These are phyloP conservation scores for Erpornis zantholeuca DNA, from an alignment of 2,113 vertebrate species.

Conservation along the genomic window DNA sequence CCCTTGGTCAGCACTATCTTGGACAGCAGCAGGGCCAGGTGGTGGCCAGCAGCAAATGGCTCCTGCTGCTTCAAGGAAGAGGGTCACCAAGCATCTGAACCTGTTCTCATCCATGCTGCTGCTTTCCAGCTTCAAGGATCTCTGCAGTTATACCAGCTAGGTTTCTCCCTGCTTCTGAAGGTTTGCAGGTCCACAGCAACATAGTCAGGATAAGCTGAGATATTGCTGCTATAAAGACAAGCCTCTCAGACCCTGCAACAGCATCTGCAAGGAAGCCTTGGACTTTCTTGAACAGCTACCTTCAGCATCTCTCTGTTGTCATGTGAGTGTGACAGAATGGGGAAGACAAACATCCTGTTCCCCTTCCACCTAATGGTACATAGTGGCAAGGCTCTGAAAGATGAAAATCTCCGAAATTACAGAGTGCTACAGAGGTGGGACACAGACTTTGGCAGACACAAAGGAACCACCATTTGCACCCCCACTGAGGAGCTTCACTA, in stretches of 20 bases:
- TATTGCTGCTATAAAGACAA: not conserved
- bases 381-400: not conserved
- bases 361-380: not conserved
- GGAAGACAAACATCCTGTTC: not conserved
- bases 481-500: not conserved
- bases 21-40: not conserved
- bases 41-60: rapidly evolving
- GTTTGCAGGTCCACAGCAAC: not conserved
- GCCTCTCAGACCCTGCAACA: not conserved
- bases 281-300: too few species aligned
- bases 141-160: not conserved
- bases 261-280: not conserved
- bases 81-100: not conserved
- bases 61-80: not conserved
- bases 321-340: not conserved
- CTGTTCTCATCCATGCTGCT: not conserved
- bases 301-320: not conserved
- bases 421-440: not conserved
- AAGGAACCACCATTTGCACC: not conserved
- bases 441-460: not conserved
- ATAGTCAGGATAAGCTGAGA: not conserved
- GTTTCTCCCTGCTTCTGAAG: not conserved
- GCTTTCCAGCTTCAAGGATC: not conserved
- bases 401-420: not conserved
- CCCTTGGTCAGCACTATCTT: not conserved